Conservation (phyloP, 2,113 vertebrate species). For the Nothoprocta pentlandii region DNA sequence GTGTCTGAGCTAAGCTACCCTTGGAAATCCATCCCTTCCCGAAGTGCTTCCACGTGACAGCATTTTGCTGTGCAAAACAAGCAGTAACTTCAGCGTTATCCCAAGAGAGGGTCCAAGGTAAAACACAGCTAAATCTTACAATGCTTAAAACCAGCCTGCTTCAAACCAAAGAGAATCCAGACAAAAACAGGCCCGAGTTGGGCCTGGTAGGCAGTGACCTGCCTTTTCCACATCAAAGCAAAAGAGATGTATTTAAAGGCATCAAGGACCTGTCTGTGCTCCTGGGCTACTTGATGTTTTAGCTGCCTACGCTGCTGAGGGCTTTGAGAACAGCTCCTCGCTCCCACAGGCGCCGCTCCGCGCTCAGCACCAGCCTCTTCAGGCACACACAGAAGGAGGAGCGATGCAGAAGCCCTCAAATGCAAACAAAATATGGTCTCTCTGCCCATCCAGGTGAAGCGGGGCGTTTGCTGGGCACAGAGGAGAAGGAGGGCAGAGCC, state of each 20-base stretch:
- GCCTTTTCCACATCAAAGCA: neutral
- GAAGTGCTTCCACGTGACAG: neutral
- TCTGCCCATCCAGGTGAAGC: neutral
- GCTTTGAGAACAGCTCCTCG: neutral
- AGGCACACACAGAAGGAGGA: rapidly evolving
- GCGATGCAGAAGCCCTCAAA: neutral
- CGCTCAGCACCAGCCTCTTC: neutral
- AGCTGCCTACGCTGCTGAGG: neutral
- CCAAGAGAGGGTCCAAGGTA: neutral
- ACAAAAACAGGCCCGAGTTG: neutral
- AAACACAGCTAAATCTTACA: neutral
- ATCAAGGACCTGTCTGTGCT: neutral
- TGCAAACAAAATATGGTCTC: neutral
- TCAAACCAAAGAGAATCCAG: neutral
- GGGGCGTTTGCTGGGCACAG: neutral
- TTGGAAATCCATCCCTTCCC: neutral
- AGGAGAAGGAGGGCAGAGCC: neutral
- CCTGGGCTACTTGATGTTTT: neutral
- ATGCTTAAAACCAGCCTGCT: neutral
- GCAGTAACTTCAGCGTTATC: neutral
- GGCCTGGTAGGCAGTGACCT: neutral
- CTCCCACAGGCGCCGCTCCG: neutral
- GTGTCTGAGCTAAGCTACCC: neutral
- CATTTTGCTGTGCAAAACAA: neutral
- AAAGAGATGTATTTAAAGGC: neutral